Base-by-base conservation (phyloP, 1,140 invertebrate genomes). In the Ruditapes philippinarum region DNA sequence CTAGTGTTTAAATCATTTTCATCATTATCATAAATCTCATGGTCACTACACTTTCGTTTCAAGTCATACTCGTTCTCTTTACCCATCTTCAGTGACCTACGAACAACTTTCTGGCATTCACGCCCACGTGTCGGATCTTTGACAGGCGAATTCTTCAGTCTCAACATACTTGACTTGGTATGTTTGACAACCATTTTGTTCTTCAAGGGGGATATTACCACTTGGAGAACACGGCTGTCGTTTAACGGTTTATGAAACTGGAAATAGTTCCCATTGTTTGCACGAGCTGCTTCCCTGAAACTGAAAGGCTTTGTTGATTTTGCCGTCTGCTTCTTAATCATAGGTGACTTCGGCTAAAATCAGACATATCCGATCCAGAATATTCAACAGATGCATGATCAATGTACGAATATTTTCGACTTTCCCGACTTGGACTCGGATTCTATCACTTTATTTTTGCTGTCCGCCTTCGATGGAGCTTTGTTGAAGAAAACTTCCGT, bases 111-210 rank as follows among this genome's bases (percentile, higher is more conserved):
- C 68, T 42, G 31, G 38, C 81, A 74, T 65, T 83, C 73, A 7
- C 91, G 54, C 36, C 89, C 91, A 28, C 90, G 45, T 11, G 81
- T 90, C 0, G 88, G 70, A 38, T 90, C 89, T 74, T 86, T 91
- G 2, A 49, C 90, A 33, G 92, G 92, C 0, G 93, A 92, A 65
- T 89, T 91, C 73, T 90, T 92, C 22, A 94, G 49, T 28, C 93
- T 79, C 40, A 94, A 73, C 28, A 94, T 90, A 45, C 92, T 93
- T 31, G 92, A 93, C 62, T 93, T 93, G 19, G 93, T 94, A 51
- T 94, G 93, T 12, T 92, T 90, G 17, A 91, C 74, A 19, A 90
- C 62, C 54, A 91, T 38, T 80, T 89, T 92, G 38, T 91, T 92
- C 31, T 93, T 88, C 4, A 93, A 22, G 4, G 93, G 93, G 14